Base-by-base conservation (phyloP, 2,113 vertebrate species). In the Pandion haliaetus region DNA sequence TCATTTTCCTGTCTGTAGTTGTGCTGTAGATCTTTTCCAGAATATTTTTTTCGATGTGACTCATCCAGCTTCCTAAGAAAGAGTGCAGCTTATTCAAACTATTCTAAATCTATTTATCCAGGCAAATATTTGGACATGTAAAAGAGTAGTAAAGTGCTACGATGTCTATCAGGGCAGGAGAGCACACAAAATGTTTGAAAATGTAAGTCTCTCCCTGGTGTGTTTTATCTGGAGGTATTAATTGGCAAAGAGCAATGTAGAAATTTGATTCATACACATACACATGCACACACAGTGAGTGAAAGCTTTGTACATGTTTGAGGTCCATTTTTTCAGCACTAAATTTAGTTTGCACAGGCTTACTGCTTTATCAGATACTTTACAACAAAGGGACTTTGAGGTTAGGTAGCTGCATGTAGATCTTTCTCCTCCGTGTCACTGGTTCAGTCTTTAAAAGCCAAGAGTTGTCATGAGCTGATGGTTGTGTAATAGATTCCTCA, bases 81-180 rank as follows among this genome's bases (percentile, higher is more conserved):
- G 86, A 91, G 61, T 38, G 55, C 72, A 95, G 82, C 92, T 91
- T 96, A 71, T 90, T 94, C 91, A 95, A 95, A 92, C 82, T 81
- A 16, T 58, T 94, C 78, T 76, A 89, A 83, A 88, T 81, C 96
- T 97, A 86, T 93, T 97, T 90, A 96, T 79, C 86, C 88, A 67
- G 92, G 92, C 91, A 98, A 98, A 98, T 97, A 96, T 97, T 96
- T 97, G 95, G 87, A 95, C 92, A 83, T 88, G 73, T 94, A 69
- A 92, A 96, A 21, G 38, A 76, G 92, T 13, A 85, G 84, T 65
- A 55, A 90, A 91, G 84, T 83, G 66, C 83, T 87, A 12, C 1
- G 10, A 55, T 82, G 91, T 72, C 89, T 97, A 21, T 96, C 80
- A 90, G 96, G 89, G 73, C 92, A 94, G 77, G 21, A 66, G 82